phyloP scores from a whole-genome alignment of 2,113 vertebrate species.

The Hippocampus zosterae region DNA sequence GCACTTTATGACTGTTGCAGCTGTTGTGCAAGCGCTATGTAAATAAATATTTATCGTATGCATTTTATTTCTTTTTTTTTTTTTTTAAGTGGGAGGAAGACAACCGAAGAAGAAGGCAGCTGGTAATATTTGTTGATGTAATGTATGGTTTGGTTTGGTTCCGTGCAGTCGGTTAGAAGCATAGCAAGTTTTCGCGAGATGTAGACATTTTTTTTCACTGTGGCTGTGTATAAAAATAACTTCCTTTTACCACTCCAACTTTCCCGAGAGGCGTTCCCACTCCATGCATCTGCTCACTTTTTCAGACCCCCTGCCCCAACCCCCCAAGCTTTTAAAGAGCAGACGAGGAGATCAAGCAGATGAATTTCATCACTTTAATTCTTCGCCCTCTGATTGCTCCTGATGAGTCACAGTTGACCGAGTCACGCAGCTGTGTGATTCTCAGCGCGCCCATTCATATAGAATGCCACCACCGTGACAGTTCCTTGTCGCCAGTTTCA shows the following conservation, averaged over 20 bases:
- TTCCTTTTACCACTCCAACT: constrained; percentile 36
- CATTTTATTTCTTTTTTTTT: constrained; percentile 30
- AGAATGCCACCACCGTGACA: constrained; percentile 22
- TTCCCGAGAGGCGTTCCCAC: constrained; percentile 21
- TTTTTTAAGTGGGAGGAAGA: constrained; percentile 49
- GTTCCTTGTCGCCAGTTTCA: constrained; percentile 7
- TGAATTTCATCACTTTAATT: constrained; percentile 57
- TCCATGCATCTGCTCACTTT: constrained; percentile 34
- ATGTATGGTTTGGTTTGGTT: constrained; percentile 14
- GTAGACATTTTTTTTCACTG: constrained; percentile 7
- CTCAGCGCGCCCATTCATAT: constrained; percentile 44
- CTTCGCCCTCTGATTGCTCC: constrained; percentile 50
- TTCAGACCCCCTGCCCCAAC: too few relatives aligned
- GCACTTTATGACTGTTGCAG: too few relatives aligned
- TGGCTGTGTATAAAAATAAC: constrained; percentile 38
- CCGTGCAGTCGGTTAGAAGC: constrained; percentile 24
- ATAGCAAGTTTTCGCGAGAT: constrained; percentile 37
- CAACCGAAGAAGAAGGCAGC: constrained; percentile 36
- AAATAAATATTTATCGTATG: not conserved
- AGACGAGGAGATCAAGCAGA: constrained; percentile 52
- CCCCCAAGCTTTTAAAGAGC: constrained; percentile 38
- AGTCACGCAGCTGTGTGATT: constrained; percentile 59
- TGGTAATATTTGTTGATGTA: constrained; percentile 36
- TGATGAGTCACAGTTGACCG: constrained; percentile 67
- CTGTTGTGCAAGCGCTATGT: too few relatives aligned